Evolutionary conservation across 2,888 invertebrate species (phyloP).

Genomic region (Labia minor): DNA sequence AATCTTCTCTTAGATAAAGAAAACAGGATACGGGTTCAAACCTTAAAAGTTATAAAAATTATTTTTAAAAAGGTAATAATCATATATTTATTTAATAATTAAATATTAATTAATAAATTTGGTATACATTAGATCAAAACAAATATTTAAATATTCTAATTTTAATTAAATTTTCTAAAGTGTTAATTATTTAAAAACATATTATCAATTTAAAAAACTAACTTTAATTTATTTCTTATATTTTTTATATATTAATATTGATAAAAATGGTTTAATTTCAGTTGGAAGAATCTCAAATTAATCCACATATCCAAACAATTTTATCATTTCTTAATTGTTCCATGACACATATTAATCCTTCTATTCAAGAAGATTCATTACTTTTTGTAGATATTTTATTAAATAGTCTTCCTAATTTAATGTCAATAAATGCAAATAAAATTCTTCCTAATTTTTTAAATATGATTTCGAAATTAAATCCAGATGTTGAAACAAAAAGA

Average conservation of each 20-base stretch:
- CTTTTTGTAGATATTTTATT: conserved; percentile 66
- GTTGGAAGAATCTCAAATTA: conserved; percentile 42
- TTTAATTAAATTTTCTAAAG: too few relatives aligned
- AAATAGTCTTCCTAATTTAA: conserved; percentile 50
- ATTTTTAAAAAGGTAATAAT: conserved; percentile 31
- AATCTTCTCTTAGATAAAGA: conserved; percentile 60
- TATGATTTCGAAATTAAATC: conserved; percentile 65
- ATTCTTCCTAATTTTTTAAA: conserved; percentile 71
- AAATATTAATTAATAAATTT: not conserved
- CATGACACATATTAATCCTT: conserved; percentile 76
- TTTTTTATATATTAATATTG: too few relatives aligned
- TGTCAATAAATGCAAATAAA: conserved; percentile 55
- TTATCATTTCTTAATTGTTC: conserved; percentile 74
- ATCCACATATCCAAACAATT: conserved; percentile 65
- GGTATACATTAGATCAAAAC: too few relatives aligned
- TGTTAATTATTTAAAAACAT: too few relatives aligned
- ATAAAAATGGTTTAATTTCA: conserved; percentile 48
- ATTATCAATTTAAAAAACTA: too few relatives aligned
- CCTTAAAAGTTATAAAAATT: conserved; percentile 38
- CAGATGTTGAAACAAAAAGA: conserved; percentile 53
- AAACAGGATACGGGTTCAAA: conserved; percentile 40
- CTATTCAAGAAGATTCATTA: conserved; percentile 74
- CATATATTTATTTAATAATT: not conserved
- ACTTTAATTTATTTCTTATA: too few relatives aligned
- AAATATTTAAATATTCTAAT: too few relatives aligned